Evolutionary conservation across 2,888 invertebrate genomes (phyloP), one percentile per base, ranked within the genome.

Genomic region (Microplitis deprimator): DNA sequence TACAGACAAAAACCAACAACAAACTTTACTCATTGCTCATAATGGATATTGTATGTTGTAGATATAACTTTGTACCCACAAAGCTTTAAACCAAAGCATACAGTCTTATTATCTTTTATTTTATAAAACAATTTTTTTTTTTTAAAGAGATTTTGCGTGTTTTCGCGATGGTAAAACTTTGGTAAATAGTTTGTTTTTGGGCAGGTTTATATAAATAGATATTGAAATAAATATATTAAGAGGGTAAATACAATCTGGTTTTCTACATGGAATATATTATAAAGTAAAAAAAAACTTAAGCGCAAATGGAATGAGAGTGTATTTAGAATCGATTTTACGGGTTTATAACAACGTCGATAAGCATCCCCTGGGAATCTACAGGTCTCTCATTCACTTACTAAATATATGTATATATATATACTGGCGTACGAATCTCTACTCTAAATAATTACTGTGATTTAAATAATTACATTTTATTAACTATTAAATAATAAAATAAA

Each of bases 21-120:
- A 77, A 80, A 79, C 72, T 82, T 82, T 76, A 81, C 72, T 80
- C 81, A 79, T 79, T 73, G 75, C 71, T 73, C 76, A 70, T 79
- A 81, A 80, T 79, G 72, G 70, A 77, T 64, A 76, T 76, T 67
- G 67, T 77, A 62, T 59, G 7, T 41, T 50, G 29, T 75, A 62
- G 13, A 50, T 50, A 13, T 50, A 29, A 75, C 69, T 62, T 69
- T 69, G n/a, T 61, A 13, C 40, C 41, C 7, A 16, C 20, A 13
- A 3, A 50, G 50, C 50, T 50, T 50, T 50, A 50, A 13, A 13
- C 50, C 8, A 50, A 50, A 50, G 50, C 13, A 50, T 13, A 50
- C 50, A 8, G 50, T 50, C 50, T 50, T 13, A 13, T 13, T 50
- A 50, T 50, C 1, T 13, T 50, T 50, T 50, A 50, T 50, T 50